Percentiles rank a stretch among this genome's conserved stretches.
Evolutionary conservation across 2,113 vertebrate genomes (phyloP).

Genomic region (Leptobrachium ailaonicum): DNA sequence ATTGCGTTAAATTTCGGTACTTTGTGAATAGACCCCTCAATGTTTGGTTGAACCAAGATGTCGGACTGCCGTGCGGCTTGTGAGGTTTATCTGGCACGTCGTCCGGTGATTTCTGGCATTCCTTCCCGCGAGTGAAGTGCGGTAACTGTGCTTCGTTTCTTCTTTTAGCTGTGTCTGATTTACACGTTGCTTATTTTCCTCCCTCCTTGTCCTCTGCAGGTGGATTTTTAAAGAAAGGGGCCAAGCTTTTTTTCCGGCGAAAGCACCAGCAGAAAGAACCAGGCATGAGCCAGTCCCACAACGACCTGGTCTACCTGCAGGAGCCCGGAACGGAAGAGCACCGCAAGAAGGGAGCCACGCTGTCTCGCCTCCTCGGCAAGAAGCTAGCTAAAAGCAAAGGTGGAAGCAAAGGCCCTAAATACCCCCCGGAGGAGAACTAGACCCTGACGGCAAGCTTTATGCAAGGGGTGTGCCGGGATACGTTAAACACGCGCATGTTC

Average conservation of each 20-base stretch:
- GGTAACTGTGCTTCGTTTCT: not conserved
- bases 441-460: not conserved
- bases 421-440: slow-evolving; percentile 47
- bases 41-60: no score
- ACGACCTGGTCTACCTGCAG: slow-evolving; percentile 90
- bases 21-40: no score
- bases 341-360: slow-evolving; percentile 76
- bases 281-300: slow-evolving; percentile 95
- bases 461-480: not conserved
- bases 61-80: no score
- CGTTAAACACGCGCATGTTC: not conserved
- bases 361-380: slow-evolving; percentile 80
- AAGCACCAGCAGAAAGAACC: slow-evolving; percentile 91
- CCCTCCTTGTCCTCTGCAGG: slow-evolving; percentile 61
- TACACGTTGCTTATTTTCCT: slow-evolving; percentile 60
- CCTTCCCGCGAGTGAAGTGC: no score
- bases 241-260: slow-evolving; percentile 91
- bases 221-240: slow-evolving; percentile 84
- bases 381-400: slow-evolving; percentile 76
- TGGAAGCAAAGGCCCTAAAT: slow-evolving; percentile 65
- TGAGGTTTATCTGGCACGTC: no score
- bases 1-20: no score
- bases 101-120: no score
- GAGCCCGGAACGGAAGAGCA: slow-evolving; percentile 63
- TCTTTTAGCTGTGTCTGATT: not conserved